Base-by-base conservation (phyloP, 2,888 invertebrate species). In the Leptinotarsa peninsularis region DNA sequence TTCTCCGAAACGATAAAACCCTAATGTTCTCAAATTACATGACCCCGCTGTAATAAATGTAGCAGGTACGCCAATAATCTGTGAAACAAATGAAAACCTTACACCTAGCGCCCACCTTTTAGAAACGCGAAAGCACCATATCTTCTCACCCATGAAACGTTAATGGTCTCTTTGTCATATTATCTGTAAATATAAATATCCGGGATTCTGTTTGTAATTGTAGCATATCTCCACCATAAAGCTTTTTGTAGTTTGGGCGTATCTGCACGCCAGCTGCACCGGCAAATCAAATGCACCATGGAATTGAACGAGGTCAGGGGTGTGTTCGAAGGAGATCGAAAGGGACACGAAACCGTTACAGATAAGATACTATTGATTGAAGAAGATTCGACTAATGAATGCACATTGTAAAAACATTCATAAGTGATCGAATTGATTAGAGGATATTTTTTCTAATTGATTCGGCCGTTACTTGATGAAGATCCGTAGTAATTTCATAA, bases 181-280 rank as follows among this genome's bases (percentile, higher is more conserved):
- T 79, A 79, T 79, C 79, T 79, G 76, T 79, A 76, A 77, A 79
- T 77, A 79, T 77, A 79, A 79, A 79, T 77, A 79, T 79, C 79
- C 77, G 76, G 76, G 74, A 74, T 77, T 74, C 68, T 60, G 75
- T 77, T 71, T 67, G 74, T 76, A 52, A 78, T 78, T 78, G 76
- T 73, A 73, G 72, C 78, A 68, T 76, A 79, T 77, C 79, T 76
- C 76, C 75, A 74, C 67, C 67, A 50, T 71, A 72, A 74, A 67
- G 68, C 72, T 74, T 76, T 74, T 69, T 66, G 76, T 76, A 72
- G 68, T 71, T 73, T 66, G 68, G 71, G 74, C 74, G 71, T 72
- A 75, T 75, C 75, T 72, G 58, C 66, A 49, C 58, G 76, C 71
- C 73, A 76, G 73, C 71, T 72, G 72, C 67, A 56, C 60, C 72